Evolutionary conservation across 2,797 vertebrate species (phyloP).

Genomic region (Sebastes aleutianus): DNA sequence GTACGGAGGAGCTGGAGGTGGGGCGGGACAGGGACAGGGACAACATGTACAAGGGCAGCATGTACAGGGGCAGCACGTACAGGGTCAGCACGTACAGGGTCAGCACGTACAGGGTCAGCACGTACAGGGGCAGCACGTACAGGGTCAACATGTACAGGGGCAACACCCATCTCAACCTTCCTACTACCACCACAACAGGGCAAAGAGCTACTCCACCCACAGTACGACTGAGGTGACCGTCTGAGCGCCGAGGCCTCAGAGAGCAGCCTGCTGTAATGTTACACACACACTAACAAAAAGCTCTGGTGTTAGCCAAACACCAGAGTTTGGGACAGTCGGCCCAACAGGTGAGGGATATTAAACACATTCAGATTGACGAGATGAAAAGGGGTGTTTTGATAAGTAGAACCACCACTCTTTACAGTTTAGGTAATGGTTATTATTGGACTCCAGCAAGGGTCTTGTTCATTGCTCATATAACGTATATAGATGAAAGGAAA

Average conservation of each 20-base stretch:
- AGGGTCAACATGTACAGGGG: conserved; percentile 16
- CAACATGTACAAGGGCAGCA: too few relatives aligned
- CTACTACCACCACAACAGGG: conserved; percentile 73
- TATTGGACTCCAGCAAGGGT: neutral
- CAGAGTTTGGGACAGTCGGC: conserved; percentile 26
- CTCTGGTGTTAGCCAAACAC: conserved; percentile 15
- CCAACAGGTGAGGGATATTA: conserved; percentile 9
- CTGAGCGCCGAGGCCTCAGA: conserved; percentile 57
- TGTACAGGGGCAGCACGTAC: too few relatives aligned
- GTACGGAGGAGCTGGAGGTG: conserved; percentile 58
- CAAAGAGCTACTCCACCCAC: conserved; percentile 89
- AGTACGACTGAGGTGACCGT: conserved; percentile 96
- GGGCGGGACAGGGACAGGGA: conserved; percentile 20
- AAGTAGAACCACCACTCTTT: conserved; percentile 4
- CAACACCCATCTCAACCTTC: conserved; percentile 67
- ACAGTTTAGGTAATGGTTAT: neutral
- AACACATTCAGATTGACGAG: conserved; percentile 1
- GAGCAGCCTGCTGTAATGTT: neutral
- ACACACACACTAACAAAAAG: neutral
- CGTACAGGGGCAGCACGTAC: conserved; percentile 20
- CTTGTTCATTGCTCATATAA: conserved; percentile 12
- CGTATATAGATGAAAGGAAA: conserved; percentile 8
- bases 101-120: too few relatives aligned
- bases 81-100: too few relatives aligned
- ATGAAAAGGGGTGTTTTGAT: conserved; percentile 13